These are phyloP conservation scores for Rhagophthalmus giganteus DNA, from an alignment of 2,888 invertebrate species.

Conservation along the genomic window DNA sequence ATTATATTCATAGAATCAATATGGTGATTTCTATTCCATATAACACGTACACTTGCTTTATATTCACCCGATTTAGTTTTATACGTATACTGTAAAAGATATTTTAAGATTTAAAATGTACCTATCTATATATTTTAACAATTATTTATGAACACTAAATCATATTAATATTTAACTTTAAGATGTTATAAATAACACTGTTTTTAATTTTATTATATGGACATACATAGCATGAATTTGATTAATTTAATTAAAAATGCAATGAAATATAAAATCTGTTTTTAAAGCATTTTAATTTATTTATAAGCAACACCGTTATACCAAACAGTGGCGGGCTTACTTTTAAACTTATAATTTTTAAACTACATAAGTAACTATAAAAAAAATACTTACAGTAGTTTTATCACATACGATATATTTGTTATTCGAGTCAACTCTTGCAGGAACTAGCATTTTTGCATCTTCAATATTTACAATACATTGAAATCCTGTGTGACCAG, in stretches of 20 bases:
- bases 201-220: too few species aligned
- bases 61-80: slow-evolving; percentile 85
- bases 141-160: neutral
- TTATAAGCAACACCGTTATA: too few species aligned
- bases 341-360: too few species aligned
- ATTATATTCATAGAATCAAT: slow-evolving; percentile 89
- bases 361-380: neutral
- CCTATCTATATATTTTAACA: neutral
- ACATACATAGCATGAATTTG: too few species aligned
- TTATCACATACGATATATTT: slow-evolving; percentile 83
- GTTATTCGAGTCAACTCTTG: slow-evolving; percentile 79
- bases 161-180: neutral
- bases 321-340: too few species aligned
- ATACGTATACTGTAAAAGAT: slow-evolving; percentile 75
- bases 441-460: slow-evolving; percentile 86
- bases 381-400: slow-evolving; percentile 66
- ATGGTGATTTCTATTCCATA: slow-evolving; percentile 93
- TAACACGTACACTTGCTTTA: slow-evolving; percentile 84
- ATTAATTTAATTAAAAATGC: too few species aligned
- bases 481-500: slow-evolving; percentile 87
- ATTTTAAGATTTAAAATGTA: neutral
- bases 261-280: too few species aligned
- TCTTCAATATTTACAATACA: slow-evolving; percentile 90
- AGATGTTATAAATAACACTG: too few species aligned
- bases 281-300: too few species aligned